Conservation (phyloP, 2,888 invertebrate species). For the Carcina quercana region DNA sequence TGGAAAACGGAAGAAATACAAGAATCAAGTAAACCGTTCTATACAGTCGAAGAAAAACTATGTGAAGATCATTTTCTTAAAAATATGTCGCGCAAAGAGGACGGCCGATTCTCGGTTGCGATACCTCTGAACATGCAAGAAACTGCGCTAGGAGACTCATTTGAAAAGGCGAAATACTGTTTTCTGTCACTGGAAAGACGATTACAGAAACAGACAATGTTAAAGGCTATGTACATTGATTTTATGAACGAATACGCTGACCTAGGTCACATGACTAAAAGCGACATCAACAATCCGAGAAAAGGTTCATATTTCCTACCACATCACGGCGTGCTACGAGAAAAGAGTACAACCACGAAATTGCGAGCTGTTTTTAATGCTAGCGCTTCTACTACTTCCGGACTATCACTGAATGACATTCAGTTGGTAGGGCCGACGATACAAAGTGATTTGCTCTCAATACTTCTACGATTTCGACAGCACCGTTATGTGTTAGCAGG, state of each 20-base stretch:
- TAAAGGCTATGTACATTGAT: background rate
- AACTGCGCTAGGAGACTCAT: constrained; percentile 14
- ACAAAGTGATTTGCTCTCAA: constrained; percentile 8
- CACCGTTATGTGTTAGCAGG: constrained; percentile 11
- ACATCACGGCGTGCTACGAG: constrained; percentile 14
- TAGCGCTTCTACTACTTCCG: constrained; percentile 7
- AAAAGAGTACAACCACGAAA: constrained; percentile 14
- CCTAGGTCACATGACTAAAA: constrained; percentile 5
- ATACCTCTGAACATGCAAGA: constrained; percentile 10
- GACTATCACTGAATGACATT: constrained; percentile 9
- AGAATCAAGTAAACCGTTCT: too few relatives aligned
- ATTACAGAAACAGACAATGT: background rate
- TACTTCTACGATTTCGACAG: constrained; percentile 8
- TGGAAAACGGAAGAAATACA: too few relatives aligned
- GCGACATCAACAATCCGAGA: too few relatives aligned
- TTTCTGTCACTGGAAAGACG: constrained; percentile 6
- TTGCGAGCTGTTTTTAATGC: constrained; percentile 16
- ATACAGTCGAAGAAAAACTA: background rate
- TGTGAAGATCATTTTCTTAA: constrained; percentile 5
- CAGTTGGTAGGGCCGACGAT: constrained; percentile 9
- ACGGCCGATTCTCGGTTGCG: constrained; percentile 15
- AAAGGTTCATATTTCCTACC: constrained; percentile 7
- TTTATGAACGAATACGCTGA: constrained; percentile 3
- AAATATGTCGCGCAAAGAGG: background rate
- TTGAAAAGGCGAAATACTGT: constrained; percentile 5